Evolutionary conservation across 2,888 invertebrate genomes (phyloP).

Genomic region (Branchellion lobata): DNA sequence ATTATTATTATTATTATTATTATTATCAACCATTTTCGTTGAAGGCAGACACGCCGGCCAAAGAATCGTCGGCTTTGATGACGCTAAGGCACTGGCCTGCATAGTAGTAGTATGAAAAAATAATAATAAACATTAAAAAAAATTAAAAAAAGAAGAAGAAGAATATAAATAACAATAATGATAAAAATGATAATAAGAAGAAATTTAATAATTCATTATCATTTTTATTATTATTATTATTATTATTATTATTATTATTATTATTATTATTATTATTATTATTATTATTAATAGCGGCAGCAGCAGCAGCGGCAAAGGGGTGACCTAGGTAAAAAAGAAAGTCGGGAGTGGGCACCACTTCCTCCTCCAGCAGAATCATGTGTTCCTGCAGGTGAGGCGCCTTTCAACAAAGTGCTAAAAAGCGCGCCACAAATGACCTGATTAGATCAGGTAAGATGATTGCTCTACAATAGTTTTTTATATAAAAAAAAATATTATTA

Average conservation of each 20-base stretch:
- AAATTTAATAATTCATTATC: background rate
- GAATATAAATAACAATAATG: no score
- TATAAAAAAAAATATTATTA: slow-evolving; percentile 15
- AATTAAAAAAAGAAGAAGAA: no score
- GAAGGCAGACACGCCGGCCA: slow-evolving; percentile 63
- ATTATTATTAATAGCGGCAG: no score
- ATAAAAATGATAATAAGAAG: background rate
- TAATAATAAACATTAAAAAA: slow-evolving; percentile 12
- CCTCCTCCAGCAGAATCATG: slow-evolving; percentile 65
- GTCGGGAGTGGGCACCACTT: slow-evolving; percentile 64
- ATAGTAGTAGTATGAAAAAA: slow-evolving; percentile 61
- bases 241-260: background rate
- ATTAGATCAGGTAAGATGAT: background rate
- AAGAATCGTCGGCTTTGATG: slow-evolving; percentile 60
- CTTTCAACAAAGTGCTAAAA: no score
- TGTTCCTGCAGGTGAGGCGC: slow-evolving; percentile 60
- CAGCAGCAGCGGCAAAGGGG: no score
- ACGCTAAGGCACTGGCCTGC: slow-evolving; percentile 59
- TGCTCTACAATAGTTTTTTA: background rate
- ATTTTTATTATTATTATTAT: background rate
- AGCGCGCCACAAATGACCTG: background rate
- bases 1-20: no score
- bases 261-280: no score
- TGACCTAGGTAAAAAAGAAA: slow-evolving; percentile 58
- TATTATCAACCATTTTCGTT: slow-evolving; percentile 64